Evolutionary conservation across 2,888 invertebrate genomes (phyloP), one percentile per base, ranked within the genome.

Genomic region (Teinopalpus imperialis): DNA sequence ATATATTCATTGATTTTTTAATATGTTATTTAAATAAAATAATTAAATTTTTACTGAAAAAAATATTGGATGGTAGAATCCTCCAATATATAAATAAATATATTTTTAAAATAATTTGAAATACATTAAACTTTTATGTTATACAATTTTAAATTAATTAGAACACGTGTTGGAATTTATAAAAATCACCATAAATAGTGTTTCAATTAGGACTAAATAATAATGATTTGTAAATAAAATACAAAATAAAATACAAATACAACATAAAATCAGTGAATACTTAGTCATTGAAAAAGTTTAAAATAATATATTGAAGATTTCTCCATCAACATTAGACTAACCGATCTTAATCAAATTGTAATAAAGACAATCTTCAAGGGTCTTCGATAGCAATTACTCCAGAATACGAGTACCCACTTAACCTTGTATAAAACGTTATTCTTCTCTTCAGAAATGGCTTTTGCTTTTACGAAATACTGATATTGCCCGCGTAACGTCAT

Each of bases 401-500:
- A 27, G 35, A 43, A 36, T 43, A 43, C 43, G 35, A 36, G 43
- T n/a, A n/a, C 43, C 43, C 43, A 36, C 35, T 43, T 43, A 43
- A 36, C 29, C 43, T 43, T 30, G 30, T 40, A 30, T n/a, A 40
- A 40, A 40, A 40, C 21, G 40, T 30, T 40, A 40, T 40, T 40
- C 40, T 40, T 40, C 20, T n/a, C 40, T 21, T 10, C 14, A 23
- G 14, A 40, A 40, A 40, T 30, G 14, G 40, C 40, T 29, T 29
- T 27, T 37, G 8, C 39, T 39, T n/a, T 40, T 7, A 20, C 40
- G 14, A 23, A 29, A 40, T 20, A 30, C 30, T 40, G 40, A 40
- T 40, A 40, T 40, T 40, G 29, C 27, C 29, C 20, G 10, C 21
- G 20, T 40, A 40, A 40, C 39, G 12, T 29, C 30, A 40, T 40